Evolutionary conservation across 2,888 invertebrate species (phyloP).

Genomic region (Spilosoma lubricipeda): DNA sequence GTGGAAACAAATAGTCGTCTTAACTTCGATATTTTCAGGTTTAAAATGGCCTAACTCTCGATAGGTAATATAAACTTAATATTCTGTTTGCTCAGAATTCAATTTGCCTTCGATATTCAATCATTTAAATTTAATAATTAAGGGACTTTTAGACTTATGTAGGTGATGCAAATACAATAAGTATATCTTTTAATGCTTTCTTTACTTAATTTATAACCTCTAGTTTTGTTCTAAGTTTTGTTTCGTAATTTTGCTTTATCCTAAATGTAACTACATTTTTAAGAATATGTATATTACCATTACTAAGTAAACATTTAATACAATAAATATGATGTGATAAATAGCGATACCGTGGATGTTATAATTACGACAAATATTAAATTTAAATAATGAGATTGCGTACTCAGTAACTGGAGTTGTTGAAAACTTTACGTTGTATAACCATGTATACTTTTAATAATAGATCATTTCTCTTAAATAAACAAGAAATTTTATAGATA

Average conservation of each 20-base stretch:
- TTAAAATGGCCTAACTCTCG: not conserved
- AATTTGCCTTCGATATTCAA: not conserved
- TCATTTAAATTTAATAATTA: not conserved
- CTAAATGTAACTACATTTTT: not conserved
- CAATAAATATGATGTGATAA: conserved; percentile 12
- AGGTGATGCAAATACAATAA: not conserved
- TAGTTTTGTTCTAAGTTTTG: not conserved
- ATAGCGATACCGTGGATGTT: not conserved
- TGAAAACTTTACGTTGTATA: not conserved
- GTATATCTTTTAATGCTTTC: not conserved
- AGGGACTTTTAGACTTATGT: not conserved
- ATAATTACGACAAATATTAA: not conserved
- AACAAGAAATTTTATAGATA: not conserved
- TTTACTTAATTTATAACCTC: not conserved
- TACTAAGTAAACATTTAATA: conserved; percentile 2
- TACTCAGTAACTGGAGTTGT: not conserved
- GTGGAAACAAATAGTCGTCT: not conserved
- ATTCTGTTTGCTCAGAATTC: not conserved
- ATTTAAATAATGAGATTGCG: not conserved
- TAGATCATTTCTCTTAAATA: not conserved
- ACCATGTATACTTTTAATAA: not conserved
- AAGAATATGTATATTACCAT: not conserved
- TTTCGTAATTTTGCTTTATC: not conserved
- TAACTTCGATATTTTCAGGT: conserved; percentile 1
- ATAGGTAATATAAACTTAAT: not conserved